phyloP scores from a whole-genome alignment of 64 coral and sea anemone genomes.

The Porites australiensis region DNA sequence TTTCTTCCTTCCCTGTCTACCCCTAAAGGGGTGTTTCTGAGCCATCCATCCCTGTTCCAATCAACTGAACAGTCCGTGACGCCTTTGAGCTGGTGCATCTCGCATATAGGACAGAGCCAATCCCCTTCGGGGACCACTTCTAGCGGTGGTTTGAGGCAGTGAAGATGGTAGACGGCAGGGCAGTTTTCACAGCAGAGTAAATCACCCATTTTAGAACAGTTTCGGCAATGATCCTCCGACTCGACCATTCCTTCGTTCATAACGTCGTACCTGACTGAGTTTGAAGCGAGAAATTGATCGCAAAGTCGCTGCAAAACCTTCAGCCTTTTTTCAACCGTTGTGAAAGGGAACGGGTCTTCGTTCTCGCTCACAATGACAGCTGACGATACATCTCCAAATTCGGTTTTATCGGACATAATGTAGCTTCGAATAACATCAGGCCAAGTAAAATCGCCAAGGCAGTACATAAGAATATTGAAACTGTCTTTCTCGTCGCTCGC shows the following conservation, averaged over 20 bases:
- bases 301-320: constrained; percentile 83
- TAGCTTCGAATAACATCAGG: constrained; percentile 94
- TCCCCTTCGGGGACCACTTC: constrained; percentile 98
- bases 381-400: constrained; percentile 77
- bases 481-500: constrained; percentile 99
- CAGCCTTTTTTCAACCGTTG: constrained; percentile 76
- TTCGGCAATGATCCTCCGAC: constrained; percentile 98
- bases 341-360: constrained; percentile 90
- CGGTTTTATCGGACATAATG: constrained; percentile 85
- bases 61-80: constrained; percentile 89
- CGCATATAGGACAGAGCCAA: constrained; percentile 99
- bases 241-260: constrained; percentile 96
- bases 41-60: constrained; percentile 90
- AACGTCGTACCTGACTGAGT: constrained; percentile 93
- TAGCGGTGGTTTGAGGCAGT: constrained; percentile 96
- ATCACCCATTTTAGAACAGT: constrained; percentile 98
- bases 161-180: constrained; percentile 97
- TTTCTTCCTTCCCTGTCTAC: constrained; percentile 95
- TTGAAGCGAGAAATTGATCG: constrained; percentile 94
- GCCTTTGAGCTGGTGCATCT: constrained; percentile 86
- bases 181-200: constrained; percentile 97
- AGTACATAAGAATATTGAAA: constrained; percentile 91
- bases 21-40: constrained; percentile 90
- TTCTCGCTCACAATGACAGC: constrained; percentile 53
- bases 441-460: constrained; percentile 94